Conservation (phyloP, 2,888 invertebrate species). For the Tachina fera region DNA sequence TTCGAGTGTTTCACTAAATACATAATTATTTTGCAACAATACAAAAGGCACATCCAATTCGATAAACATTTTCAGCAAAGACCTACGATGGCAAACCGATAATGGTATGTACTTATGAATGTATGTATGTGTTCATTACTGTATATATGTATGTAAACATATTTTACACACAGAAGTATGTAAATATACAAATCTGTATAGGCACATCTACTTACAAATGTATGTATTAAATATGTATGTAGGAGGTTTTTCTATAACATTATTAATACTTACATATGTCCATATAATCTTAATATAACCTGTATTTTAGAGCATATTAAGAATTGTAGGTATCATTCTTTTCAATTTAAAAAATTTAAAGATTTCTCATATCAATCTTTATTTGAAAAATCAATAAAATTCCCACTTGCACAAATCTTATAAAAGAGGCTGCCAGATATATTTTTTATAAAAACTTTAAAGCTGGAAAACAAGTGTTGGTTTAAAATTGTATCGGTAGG, state of each 20-base stretch:
- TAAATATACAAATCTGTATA: not conserved
- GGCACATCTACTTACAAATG: not conserved
- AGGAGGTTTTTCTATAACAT: conserved; percentile 21
- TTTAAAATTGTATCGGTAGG: too few relatives aligned
- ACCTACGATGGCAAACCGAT: conserved; percentile 56
- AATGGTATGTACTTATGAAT: conserved; percentile 62
- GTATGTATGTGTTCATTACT: not conserved
- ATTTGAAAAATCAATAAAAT: conserved; percentile 68
- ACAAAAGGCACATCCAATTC: conserved; percentile 5
- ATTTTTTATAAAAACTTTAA: not conserved
- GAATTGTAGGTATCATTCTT: not conserved
- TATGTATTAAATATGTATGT: conserved; percentile 8
- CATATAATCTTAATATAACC: not conserved
- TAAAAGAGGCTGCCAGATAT: not conserved
- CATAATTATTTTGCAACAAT: conserved; percentile 41
- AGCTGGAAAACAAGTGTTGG: too few relatives aligned
- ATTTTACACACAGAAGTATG: not conserved
- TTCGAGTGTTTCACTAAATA: conserved; percentile 60
- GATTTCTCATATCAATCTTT: not conserved
- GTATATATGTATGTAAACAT: conserved; percentile 3
- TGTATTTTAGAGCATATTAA: not conserved
- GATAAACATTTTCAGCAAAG: conserved; percentile 28
- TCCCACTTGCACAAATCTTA: conserved; percentile 12
- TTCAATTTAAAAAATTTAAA: not conserved
- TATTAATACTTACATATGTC: not conserved